Base-by-base conservation (phyloP, 1,140 invertebrate species). In the Dreissena polymorpha region DNA sequence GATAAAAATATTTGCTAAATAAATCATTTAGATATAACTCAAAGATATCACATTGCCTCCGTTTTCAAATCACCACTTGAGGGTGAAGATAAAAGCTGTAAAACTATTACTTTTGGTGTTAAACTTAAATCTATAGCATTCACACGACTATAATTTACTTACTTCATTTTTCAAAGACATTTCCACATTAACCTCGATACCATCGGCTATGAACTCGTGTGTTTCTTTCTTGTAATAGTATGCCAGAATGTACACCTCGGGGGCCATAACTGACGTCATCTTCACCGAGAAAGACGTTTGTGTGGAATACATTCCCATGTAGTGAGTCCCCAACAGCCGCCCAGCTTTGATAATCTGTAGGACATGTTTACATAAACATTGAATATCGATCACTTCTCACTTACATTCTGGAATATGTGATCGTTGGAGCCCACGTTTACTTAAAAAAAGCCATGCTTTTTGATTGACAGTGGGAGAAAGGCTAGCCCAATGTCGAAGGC, bases 201-300 rank as follows among this genome's bases (percentile, higher is more conserved):
- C 92, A 39, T 94, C 92, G 0, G 94, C 93, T 0, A 96, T 95
- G 0, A 95, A 95, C 88, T 96, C 96, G 0, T 95, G 95, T 23
- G 95, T 94, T 51, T 76, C 55, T 7, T 95, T 95, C 12, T 96
- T 95, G 88, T 96, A 96, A 88, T 50, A 73, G 65, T 96, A 96
- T 87, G 97, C 95, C 10, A 98, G 92, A 0, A 98, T 93, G 78
- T 96, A 95, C 3, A 96, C 95, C 29, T 95, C 94, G 0, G 97
- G 97, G 82, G 97, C 96, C 96, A 98, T 97, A 7, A 96, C 95
- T 86, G 95, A 95, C 0, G 95, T 96, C 0, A 96, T 95, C 51
- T 95, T 92, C 88, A 98, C 96, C 74, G 94, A 94, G 85, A 93
- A 91, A 10, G 63, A 51, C 16, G 53, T 73, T 18, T 82, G 39